phyloP scores from a whole-genome alignment of 2,888 invertebrate genomes.

The Aspidapion aeneum region DNA sequence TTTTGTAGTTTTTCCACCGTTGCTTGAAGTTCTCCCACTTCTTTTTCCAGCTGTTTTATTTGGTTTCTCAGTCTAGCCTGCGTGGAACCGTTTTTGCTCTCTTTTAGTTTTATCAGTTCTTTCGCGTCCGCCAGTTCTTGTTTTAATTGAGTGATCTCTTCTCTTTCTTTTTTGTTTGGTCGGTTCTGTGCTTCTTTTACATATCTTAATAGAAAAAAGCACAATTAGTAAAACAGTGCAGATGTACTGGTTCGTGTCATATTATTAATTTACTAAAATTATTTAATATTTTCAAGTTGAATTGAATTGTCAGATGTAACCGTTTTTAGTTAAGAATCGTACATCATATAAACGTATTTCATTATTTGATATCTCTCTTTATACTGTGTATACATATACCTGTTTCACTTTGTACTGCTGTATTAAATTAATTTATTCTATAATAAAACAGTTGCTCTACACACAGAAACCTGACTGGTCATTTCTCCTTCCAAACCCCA shows the following conservation, averaged over 20 bases:
- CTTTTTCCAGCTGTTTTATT: conserved; percentile 68
- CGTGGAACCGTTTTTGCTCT: conserved; percentile 66
- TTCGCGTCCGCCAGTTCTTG: conserved; percentile 63
- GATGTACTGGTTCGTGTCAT: neutral
- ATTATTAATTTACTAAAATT: too few relatives aligned
- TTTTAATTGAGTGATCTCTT: conserved; percentile 62
- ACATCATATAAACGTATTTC: too few relatives aligned
- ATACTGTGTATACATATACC: too few relatives aligned
- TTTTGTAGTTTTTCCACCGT: conserved; percentile 66
- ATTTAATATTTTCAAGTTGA: neutral
- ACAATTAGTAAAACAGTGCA: neutral
- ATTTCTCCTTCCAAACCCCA: too few relatives aligned
- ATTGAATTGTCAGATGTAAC: too few relatives aligned
- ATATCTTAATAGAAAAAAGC: conserved; percentile 43
- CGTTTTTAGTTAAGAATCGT: too few relatives aligned
- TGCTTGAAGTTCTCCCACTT: conserved; percentile 59
- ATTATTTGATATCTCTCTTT: too few relatives aligned
- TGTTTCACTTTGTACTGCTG: too few relatives aligned
- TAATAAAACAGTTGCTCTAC: too few relatives aligned
- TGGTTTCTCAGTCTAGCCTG: conserved; percentile 73
- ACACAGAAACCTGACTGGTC: too few relatives aligned
- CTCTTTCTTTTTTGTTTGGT: conserved; percentile 64
- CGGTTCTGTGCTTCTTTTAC: conserved; percentile 65
- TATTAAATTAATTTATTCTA: too few relatives aligned
- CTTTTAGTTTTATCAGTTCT: conserved; percentile 68